Evolutionary conservation across 2,797 vertebrate species (phyloP).

Genomic region (Chiloscyllium punctatum): DNA sequence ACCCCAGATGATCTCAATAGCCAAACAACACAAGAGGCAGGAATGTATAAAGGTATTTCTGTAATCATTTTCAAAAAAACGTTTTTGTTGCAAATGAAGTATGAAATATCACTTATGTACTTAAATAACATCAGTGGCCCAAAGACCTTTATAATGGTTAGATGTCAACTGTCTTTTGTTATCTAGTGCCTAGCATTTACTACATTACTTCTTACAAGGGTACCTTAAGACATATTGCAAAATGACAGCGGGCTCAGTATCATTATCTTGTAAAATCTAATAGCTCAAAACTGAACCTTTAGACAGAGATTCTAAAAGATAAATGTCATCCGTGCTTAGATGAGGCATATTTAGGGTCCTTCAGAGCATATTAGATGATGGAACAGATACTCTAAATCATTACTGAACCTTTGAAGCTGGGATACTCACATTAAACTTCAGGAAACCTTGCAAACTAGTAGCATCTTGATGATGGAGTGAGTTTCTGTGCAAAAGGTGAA

Average conservation of each 20-base stretch:
- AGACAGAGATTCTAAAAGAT: neutral
- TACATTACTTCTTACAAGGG: neutral
- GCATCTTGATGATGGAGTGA: neutral
- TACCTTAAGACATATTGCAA: neutral
- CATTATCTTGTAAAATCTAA: neutral
- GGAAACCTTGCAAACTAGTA: neutral
- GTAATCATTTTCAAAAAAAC: neutral
- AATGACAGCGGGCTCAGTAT: neutral
- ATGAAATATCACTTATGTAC: neutral
- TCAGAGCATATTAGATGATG: neutral
- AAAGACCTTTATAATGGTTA: neutral
- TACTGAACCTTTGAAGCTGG: neutral
- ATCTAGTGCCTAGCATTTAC: neutral
- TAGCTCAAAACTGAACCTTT: neutral
- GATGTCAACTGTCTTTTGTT: neutral
- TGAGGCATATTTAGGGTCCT: neutral
- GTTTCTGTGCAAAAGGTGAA: neutral
- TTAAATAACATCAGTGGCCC: neutral
- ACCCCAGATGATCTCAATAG: no score
- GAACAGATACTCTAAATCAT: neutral
- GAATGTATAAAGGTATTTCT: no score
- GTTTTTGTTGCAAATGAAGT: neutral
- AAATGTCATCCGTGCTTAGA: neutral
- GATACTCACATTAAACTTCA: neutral
- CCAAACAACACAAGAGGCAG: no score